Conservation (phyloP, 2,888 invertebrate genomes). For the Lobophora halterata region DNA sequence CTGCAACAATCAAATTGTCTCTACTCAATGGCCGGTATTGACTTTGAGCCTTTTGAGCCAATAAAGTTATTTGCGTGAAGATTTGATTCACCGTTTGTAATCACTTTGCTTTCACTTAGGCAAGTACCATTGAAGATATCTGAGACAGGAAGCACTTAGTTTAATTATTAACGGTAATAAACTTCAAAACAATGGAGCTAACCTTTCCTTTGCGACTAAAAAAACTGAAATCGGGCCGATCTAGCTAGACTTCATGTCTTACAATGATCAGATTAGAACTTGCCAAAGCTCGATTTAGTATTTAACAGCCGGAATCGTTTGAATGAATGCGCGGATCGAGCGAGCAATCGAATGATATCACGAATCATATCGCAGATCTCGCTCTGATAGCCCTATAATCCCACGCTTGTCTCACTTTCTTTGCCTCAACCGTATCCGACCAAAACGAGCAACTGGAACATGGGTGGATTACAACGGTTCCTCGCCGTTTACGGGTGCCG, state of each 20-base stretch:
- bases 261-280: conserved; percentile 33
- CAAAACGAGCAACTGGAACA: conserved; percentile 56
- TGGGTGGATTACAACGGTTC: conserved; percentile 54
- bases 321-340: conserved; percentile 33
- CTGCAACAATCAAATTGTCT: conserved; percentile 28
- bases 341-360: conserved; percentile 37
- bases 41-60: conserved; percentile 29
- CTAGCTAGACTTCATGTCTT: conserved; percentile 36
- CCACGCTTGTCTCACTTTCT: conserved; percentile 64
- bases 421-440: conserved; percentile 42
- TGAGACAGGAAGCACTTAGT: conserved; percentile 15
- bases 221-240: conserved; percentile 26
- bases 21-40: conserved; percentile 22
- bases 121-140: conserved; percentile 13
- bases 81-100: conserved; percentile 29
- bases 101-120: conserved; percentile 29
- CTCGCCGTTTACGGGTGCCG: conserved; percentile 39
- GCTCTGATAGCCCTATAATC: conserved; percentile 54
- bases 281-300: conserved; percentile 31
- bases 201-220: conserved; percentile 7
- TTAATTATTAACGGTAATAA: conserved; percentile 19
- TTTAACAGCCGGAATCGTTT: conserved; percentile 27
- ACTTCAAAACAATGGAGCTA: conserved; percentile 13
- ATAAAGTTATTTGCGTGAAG: conserved; percentile 24
- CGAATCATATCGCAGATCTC: conserved; percentile 37